A percentile compares a stretch with the other conserved stretches of the same genome.
phyloP scores from a whole-genome alignment of 2,113 vertebrate genomes.

The Sylvicapra grimmia region DNA sequence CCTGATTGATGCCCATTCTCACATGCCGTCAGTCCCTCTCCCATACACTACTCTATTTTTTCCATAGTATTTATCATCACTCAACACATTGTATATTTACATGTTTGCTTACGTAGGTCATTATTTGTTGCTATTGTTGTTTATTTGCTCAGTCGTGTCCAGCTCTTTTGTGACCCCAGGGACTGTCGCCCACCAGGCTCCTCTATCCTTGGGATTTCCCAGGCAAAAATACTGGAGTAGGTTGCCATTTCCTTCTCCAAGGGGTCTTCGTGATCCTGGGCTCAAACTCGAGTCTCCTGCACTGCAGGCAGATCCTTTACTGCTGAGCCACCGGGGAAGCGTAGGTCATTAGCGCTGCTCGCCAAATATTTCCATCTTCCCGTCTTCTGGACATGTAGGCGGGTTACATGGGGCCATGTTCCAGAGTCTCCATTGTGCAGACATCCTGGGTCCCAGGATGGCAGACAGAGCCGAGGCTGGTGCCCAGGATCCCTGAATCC shows the following conservation, averaged over 20 bases:
- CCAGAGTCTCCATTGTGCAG: not conserved
- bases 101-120: not conserved
- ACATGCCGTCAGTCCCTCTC: not conserved
- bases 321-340: not conserved
- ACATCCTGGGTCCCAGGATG: not conserved
- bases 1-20: not conserved
- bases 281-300: not conserved
- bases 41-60: not conserved
- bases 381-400: not conserved
- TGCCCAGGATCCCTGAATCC: not conserved
- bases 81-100: not conserved
- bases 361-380: not conserved
- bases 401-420: too few species aligned
- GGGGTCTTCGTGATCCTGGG: not conserved
- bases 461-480: not conserved
- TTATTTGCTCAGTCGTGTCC: not conserved
- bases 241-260: not conserved
- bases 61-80: not conserved
- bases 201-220: not conserved
- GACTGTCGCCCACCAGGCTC: not conserved
- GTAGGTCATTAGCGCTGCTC: not conserved
- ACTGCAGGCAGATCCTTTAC: not conserved
- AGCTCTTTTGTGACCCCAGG: not conserved
- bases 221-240: not conserved
- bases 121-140: not conserved